These are phyloP conservation scores for Seladonia tumulorum DNA, from an alignment of 2,888 invertebrate species.

Conservation along the genomic window DNA sequence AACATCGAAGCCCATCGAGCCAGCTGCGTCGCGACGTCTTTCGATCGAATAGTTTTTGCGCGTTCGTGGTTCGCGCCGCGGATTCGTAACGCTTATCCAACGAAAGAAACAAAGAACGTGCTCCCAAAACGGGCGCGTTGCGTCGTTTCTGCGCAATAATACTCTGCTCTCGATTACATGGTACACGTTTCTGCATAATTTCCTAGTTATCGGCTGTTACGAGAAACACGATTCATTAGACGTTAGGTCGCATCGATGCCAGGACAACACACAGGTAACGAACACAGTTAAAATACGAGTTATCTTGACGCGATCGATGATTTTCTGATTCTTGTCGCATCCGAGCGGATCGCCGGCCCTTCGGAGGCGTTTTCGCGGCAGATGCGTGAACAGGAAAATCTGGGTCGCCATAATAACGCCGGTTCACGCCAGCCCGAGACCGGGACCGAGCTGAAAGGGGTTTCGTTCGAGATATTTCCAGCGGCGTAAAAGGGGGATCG, in stretches of 20 bases:
- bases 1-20: not conserved
- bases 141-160: not conserved
- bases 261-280: too few relatives aligned
- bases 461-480: slow-evolving; percentile 41
- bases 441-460: slow-evolving; percentile 64
- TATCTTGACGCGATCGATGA: too few relatives aligned
- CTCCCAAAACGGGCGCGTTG: not conserved
- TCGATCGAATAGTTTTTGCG: not conserved
- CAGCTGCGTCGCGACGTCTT: not conserved
- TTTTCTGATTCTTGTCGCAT: not conserved
- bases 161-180: not conserved
- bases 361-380: slow-evolving; percentile 24
- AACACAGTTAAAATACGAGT: too few relatives aligned
- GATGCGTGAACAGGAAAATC: slow-evolving; percentile 50
- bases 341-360: slow-evolving; percentile 12
- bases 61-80: not conserved
- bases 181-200: too few relatives aligned
- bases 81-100: not conserved
- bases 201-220: too few relatives aligned
- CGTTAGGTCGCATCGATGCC: too few relatives aligned
- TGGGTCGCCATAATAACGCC: slow-evolving; percentile 36
- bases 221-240: too few relatives aligned
- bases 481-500: slow-evolving; percentile 64
- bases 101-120: not conserved
- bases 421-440: slow-evolving; percentile 34